Conservation (phyloP, 2,113 vertebrate species). For the Megaceryle torquata region DNA sequence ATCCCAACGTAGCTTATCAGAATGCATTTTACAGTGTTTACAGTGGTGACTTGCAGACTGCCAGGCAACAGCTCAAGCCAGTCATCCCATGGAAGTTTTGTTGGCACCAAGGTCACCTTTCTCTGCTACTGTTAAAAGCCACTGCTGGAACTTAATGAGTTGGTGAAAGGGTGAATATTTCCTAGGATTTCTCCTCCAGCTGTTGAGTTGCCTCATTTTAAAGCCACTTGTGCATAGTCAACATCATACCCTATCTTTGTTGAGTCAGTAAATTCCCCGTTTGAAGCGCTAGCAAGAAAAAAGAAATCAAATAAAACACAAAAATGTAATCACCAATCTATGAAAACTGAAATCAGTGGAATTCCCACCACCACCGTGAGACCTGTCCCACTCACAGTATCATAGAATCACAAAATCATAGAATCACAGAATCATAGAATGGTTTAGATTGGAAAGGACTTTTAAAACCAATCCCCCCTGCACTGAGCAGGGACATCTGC, state of each 20-base stretch:
- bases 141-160: background rate
- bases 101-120: background rate
- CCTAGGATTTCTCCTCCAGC: background rate
- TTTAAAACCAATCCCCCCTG: background rate
- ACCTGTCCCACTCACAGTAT: background rate
- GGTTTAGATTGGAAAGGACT: background rate
- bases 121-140: background rate
- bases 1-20: background rate
- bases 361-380: background rate
- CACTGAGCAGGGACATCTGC: background rate
- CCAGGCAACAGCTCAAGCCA: background rate
- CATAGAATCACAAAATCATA: no score
- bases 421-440: background rate
- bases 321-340: background rate
- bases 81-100: background rate
- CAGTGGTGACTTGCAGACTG: background rate
- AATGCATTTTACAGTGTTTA: background rate
- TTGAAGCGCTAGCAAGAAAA: background rate
- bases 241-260: accelerated
- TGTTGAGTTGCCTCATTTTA: background rate
- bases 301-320: background rate
- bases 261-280: background rate
- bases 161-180: background rate
- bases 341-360: background rate
- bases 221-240: background rate